phyloP scores from a whole-genome alignment of 1,140 invertebrate species.

The Zaprionus ornatus region DNA sequence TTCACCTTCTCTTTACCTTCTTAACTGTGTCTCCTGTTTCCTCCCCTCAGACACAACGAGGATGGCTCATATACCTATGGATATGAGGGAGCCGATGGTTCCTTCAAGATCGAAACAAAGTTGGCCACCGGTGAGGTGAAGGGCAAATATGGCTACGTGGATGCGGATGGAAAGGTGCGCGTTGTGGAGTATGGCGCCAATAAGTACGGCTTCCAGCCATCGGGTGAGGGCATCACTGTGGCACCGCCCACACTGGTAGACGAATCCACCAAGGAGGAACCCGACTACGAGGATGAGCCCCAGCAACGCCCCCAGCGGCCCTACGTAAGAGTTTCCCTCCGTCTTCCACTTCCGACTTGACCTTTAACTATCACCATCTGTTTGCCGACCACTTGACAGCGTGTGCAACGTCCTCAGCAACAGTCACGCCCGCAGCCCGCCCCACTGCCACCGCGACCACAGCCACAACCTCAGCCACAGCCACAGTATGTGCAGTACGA shows the following conservation, averaged over 20 bases:
- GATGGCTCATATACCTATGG: conserved; percentile 95
- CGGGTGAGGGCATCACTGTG: conserved; percentile 93
- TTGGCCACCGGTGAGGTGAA: conserved; percentile 90
- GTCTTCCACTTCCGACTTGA: background rate
- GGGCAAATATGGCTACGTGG: conserved; percentile 94
- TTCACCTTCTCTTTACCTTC: background rate
- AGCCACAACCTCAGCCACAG: conserved; percentile 78
- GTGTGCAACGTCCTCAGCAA: conserved; percentile 68
- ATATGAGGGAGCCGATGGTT: conserved; percentile 92
- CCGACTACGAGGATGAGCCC: conserved; percentile 85
- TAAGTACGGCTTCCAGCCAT: conserved; percentile 93
- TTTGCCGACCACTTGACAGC: conserved; percentile 22
- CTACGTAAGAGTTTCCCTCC: conserved; percentile 56
- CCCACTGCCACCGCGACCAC: conserved; percentile 50
- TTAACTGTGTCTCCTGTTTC: background rate
- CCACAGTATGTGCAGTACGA: conserved; percentile 82
- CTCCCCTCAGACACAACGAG: conserved; percentile 88
- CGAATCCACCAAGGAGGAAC: conserved; percentile 86
- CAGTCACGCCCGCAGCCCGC: conserved; percentile 55
- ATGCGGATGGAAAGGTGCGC: conserved; percentile 90
- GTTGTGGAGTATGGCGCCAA: conserved; percentile 95
- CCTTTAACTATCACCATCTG: background rate
- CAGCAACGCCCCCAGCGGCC: conserved; percentile 78
- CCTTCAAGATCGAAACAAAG: conserved; percentile 94
- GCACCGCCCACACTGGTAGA: conserved; percentile 91